phyloP scores from a whole-genome alignment of 2,797 vertebrate genomes.

The Odontamblyopus lacepedii region DNA sequence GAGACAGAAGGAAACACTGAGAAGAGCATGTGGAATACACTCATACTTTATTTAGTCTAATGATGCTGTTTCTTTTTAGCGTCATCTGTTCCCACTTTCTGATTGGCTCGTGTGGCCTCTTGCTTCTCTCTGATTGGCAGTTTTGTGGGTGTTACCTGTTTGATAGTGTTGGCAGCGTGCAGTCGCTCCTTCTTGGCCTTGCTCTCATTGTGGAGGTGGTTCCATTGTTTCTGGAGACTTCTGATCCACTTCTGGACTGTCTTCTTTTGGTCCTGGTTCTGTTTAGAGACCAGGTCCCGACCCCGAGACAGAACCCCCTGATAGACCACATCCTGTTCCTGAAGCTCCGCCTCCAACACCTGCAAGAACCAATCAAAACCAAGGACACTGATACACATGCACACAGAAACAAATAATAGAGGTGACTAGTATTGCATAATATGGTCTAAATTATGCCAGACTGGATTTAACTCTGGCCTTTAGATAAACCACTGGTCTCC shows the following conservation, averaged over 20 bases:
- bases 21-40: no score
- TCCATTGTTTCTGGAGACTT: constrained; percentile 80
- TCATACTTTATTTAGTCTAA: no score
- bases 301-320: constrained; percentile 76
- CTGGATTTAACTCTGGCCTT: no score
- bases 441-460: no score
- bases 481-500: no score
- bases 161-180: constrained; percentile 78
- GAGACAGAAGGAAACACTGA: not conserved
- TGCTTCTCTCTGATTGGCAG: not conserved
- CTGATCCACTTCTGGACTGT: constrained; percentile 77
- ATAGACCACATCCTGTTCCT: constrained; percentile 77
- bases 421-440: no score
- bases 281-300: constrained; percentile 73
- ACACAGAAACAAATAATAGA: no score
- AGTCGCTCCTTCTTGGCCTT: constrained; percentile 64
- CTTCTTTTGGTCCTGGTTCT: constrained; percentile 29
- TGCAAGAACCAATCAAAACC: constrained; percentile 41
- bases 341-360: constrained; percentile 83
- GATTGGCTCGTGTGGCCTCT: not conserved
- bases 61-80: no score
- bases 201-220: constrained; percentile 74
- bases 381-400: not conserved
- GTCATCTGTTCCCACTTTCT: not conserved
- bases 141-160: constrained; percentile 74